Evolutionary conservation across 2,888 invertebrate genomes (phyloP), one percentile per base, ranked within the genome.

Genomic region (Aproaerema taeniolella): DNA sequence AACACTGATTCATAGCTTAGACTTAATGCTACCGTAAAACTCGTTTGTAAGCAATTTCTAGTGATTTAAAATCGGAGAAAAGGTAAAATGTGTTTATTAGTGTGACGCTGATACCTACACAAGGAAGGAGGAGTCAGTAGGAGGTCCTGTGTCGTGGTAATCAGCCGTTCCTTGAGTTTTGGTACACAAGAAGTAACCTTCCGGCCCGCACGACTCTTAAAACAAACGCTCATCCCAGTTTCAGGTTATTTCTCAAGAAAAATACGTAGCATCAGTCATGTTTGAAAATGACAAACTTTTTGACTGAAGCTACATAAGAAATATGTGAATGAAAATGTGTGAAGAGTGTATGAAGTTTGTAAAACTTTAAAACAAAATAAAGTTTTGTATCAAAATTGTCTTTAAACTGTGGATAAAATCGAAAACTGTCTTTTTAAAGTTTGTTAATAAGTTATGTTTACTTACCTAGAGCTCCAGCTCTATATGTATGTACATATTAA

Each of bases 61-160:
- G 43, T 43, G 43, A 40, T 37, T 31, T 15, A 34, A 39, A 29
- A 28, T 32, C 17, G 43, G 26, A 37, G 26, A 25, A 43, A 31
- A 39, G 20, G 39, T 36, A 39, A 42, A 39, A 41, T 13, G 39
- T 43, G 37, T 42, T 42, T 42, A 42, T 38, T 34, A 34, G 38
- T 42, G 39, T 42, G 39, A 20, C 30, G 31, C 29, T 36, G 42
- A 42, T 42, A 42, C 42, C 39, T 42, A 42, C 42, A 42, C 39
- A n/a, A 34, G 29, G 42, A 31, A 39, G 42, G 32, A 33, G 36
- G 37, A 37, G 37, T 30, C 37, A 37, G 37, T 37, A 37, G 37
- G 37, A 37, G 30, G 37, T 42, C 42, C 42, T 35, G 42, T 38
- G 38, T 35, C 39, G 39, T 36, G 30, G 42, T 12, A 14, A 39